Evolutionary conservation across 2,888 invertebrate genomes (phyloP).

Genomic region (Drosophila nr. medialis): DNA sequence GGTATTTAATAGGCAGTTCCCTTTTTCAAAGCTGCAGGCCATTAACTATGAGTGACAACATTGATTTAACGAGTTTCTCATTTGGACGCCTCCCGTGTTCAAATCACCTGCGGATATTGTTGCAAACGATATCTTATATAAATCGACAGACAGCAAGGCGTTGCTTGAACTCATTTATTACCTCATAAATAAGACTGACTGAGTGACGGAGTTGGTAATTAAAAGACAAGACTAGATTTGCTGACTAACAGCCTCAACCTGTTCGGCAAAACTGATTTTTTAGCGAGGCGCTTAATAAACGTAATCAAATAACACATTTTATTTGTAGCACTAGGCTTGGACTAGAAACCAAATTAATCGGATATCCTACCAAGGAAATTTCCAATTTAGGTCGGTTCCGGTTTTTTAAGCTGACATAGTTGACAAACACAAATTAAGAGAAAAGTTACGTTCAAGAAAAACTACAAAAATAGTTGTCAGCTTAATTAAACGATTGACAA

Average conservation of each 20-base stretch:
- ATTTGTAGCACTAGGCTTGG: conserved; percentile 1
- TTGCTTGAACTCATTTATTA: conserved; percentile 13
- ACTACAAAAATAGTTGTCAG: not conserved
- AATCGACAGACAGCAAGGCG: conserved; percentile 31
- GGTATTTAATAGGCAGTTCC: not conserved
- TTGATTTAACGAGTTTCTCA: conserved; percentile 25
- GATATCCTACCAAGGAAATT: conserved; percentile 27
- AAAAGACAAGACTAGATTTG: conserved; percentile 34
- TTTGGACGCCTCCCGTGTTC: conserved; percentile 1
- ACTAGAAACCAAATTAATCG: conserved; percentile 24
- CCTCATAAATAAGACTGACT: conserved; percentile 42
- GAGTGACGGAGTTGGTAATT: conserved; percentile 38
- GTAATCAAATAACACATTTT: conserved; percentile 5
- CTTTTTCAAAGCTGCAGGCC: too few relatives aligned
- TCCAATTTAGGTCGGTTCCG: not conserved
- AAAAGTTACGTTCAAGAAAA: not conserved
- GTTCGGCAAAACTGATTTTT: conserved; percentile 9
- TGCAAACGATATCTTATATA: conserved; percentile 38
- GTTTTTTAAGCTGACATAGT: not conserved
- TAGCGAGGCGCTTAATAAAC: not conserved
- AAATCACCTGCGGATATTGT: conserved; percentile 2
- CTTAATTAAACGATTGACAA: not conserved
- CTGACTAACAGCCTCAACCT: not conserved
- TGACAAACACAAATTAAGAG: not conserved
- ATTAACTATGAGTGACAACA: not conserved